Conservation (phyloP, 2,888 invertebrate species). For the Eupithecia exiguata region DNA sequence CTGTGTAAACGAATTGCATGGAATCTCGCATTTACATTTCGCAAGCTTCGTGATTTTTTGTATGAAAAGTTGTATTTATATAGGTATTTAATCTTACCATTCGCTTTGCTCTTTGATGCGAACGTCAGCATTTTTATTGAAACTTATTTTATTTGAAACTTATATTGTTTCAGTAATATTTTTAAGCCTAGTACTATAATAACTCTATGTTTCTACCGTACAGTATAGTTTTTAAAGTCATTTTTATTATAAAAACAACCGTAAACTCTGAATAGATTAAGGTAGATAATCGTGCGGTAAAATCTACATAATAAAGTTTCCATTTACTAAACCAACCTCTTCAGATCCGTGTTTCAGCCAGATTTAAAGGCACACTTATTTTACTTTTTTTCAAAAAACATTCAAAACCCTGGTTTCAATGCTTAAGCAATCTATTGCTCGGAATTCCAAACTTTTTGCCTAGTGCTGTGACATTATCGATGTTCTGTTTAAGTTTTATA, state of each 20-base stretch:
- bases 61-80: too few relatives aligned
- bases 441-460: conserved; percentile 30
- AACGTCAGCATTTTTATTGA: too few relatives aligned
- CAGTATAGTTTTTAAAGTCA: too few relatives aligned
- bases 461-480: conserved; percentile 42
- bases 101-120: too few relatives aligned
- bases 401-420: conserved; percentile 18
- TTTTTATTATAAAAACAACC: too few relatives aligned
- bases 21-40: background rate
- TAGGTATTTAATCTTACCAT: too few relatives aligned
- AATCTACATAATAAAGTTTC: background rate
- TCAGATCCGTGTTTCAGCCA: background rate
- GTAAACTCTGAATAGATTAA: background rate
- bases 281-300: background rate
- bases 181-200: too few relatives aligned
- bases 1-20: background rate
- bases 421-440: conserved; percentile 32
- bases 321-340: background rate
- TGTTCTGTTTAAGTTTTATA: conserved; percentile 34
- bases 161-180: too few relatives aligned
- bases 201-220: too few relatives aligned
- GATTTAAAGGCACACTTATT: background rate
- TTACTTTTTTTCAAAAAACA: conserved; percentile 17
- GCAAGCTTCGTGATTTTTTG: background rate
- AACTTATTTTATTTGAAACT: too few relatives aligned